Evolutionary conservation across 2,113 vertebrate genomes (phyloP).

Genomic region (Lagenorhynchus albirostris): DNA sequence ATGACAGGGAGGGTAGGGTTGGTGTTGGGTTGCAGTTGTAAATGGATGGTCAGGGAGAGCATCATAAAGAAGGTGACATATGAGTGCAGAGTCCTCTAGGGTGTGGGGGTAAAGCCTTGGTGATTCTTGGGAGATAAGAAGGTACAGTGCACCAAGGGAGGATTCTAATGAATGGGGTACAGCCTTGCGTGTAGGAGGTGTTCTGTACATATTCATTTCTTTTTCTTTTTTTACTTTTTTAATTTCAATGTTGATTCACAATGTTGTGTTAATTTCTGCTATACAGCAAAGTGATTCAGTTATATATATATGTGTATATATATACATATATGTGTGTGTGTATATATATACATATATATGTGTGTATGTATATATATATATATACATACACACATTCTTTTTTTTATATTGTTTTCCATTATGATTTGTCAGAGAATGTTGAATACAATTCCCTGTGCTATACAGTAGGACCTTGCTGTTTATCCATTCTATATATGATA

Average conservation of each 20-base stretch:
- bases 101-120: background rate
- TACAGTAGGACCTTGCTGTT: background rate
- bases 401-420: background rate
- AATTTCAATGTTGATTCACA: background rate
- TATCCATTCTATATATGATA: background rate
- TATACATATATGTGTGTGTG: fast-evolving
- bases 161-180: background rate
- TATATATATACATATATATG: background rate
- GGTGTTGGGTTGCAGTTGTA: background rate
- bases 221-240: background rate
- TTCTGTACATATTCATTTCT: background rate
- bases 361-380: background rate
- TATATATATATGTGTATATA: background rate
- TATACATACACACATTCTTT: background rate
- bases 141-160: background rate
- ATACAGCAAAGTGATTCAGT: background rate
- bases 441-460: background rate
- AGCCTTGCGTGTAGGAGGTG: background rate
- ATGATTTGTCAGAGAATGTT: background rate
- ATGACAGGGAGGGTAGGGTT: background rate
- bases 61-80: background rate
- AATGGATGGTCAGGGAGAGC: background rate
- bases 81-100: background rate
- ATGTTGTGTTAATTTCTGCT: background rate
- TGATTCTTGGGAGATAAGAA: background rate